Evolutionary conservation across 1,140 invertebrate species (phyloP), one percentile per base, ranked within the genome.

Genomic region (Hyles vespertilio): DNA sequence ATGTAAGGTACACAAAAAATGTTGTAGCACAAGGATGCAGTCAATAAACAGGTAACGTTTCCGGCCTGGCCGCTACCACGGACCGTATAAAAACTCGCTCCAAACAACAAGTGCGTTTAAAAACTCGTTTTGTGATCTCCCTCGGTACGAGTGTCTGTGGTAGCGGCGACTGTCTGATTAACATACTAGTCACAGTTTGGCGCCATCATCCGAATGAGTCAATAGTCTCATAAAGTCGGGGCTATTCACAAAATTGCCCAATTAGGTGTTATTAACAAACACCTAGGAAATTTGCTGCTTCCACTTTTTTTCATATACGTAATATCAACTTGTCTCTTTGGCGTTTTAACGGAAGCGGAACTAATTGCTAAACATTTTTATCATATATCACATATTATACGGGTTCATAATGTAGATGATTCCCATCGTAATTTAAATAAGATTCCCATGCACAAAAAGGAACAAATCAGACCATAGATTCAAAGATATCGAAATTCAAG

Each of bases 21-120:
- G 62, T 57, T 65, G 63, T 63, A 64, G 51, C 51, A 67, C 49
- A 61, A 71, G 71, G 71, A 70, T 70, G 66, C 61, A 58, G 61
- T 43, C 61, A 65, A 59, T 56, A 73, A 80, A 78, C 74, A 66
- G 74, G 72, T 77, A 71, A 58, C 58, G 67, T 71, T 77, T 81
- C 76, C 78, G 71, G 76, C 68, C 56, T 59, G 65, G 54, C 63
- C 66, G 59, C 56, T 63, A 67, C 68, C 65, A 60, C 47, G 12
- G 45, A 57, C 59, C 36, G 59, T 59, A 63, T 46, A 63, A 67
- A 70, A 68, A 65, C 59, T 58, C 34, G 58, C 48, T 9, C 33
- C 55, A 56, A 54, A 58, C 61, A 61, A 63, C 54, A 46, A 64
- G 36, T 32, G 36, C 44, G 51, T 34, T 54, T 46, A 56, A 59